Percentiles rank a stretch among this genome's conserved stretches.
phyloP scores from a whole-genome alignment of 2,888 invertebrate genomes.

The Nomada hirtipes region DNA sequence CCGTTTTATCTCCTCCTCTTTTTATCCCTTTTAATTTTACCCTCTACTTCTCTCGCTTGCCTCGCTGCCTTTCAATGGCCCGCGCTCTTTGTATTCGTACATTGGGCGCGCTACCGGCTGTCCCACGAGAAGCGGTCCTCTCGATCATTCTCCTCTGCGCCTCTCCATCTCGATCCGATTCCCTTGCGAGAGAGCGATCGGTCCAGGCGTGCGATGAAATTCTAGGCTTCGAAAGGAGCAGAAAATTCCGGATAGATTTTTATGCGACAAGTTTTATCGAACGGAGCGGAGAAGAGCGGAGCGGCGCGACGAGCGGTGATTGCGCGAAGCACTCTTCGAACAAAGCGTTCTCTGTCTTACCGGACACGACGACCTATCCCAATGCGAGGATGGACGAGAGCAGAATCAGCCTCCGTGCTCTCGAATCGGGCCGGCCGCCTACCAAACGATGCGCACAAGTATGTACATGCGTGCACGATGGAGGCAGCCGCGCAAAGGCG shows the following conservation, averaged over 20 bases:
- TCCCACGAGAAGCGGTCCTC: slow-evolving; percentile 63
- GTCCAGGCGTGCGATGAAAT: no score
- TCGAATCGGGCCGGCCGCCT: slow-evolving; percentile 11
- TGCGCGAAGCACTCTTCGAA: slow-evolving; percentile 79
- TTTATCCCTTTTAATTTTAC: slow-evolving; percentile 56
- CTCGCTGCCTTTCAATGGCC: slow-evolving; percentile 76
- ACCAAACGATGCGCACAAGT: neutral
- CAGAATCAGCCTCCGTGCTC: slow-evolving; percentile 34
- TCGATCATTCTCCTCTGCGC: slow-evolving; percentile 4
- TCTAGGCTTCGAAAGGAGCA: no score
- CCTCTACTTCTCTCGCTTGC: slow-evolving; percentile 58
- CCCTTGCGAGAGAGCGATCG: no score
- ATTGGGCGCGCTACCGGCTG: slow-evolving; percentile 67
- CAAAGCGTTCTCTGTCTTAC: slow-evolving; percentile 80
- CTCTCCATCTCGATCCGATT: neutral
- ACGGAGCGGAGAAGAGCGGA: slow-evolving; percentile 69
- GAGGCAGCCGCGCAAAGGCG: neutral
- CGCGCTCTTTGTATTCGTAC: slow-evolving; percentile 52
- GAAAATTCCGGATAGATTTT: no score
- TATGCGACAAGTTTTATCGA: slow-evolving; percentile 19
- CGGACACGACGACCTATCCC: slow-evolving; percentile 77
- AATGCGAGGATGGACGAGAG: slow-evolving; percentile 46
- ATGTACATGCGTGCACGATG: neutral
- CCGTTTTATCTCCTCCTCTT: slow-evolving; percentile 28
- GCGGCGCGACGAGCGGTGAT: slow-evolving; percentile 68